Evolutionary conservation across 2,113 vertebrate species (phyloP), one percentile per base, ranked within the genome.

Genomic region (Colistium nudipinnis): DNA sequence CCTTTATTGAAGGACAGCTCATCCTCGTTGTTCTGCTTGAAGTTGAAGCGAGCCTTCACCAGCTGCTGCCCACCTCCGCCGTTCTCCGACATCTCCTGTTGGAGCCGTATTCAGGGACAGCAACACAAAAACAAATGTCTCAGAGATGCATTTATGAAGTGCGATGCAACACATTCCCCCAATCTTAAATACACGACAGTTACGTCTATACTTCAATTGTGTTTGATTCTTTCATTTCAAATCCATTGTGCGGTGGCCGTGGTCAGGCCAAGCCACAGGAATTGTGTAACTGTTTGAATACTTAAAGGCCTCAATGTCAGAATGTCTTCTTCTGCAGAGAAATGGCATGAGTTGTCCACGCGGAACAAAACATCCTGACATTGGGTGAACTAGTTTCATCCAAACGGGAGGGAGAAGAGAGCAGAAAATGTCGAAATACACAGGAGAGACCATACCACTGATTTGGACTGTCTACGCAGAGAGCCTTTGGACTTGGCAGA

Each of bases 11-110:
- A 97, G 0, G 97, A 98, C 67, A 99, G 92, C 78, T 99, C 98
- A 51, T 99, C 98, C 86, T 99, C 97, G n/a, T 99, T 99, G 81
- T 94, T 98, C 91, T 98, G 96, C 84, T 97, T 98, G 90, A 99
- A 99, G 91, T 96, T 96, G 91, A 98, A 99, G 90, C 95, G 94
- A 12, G 97, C 98, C 88, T 97, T 98, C 82, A 99, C 98, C 89
- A 98, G 89, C 91, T 93, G 82, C 84, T 95, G 96, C 57, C 91
- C 95, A 70, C 87, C 94, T 47, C 92, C 92, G 52, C 95, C 96
- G 90, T 97, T 99, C 91, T 99, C 97, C 0, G 94, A 94, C 98
- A 99, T 99, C 78, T 98, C 97, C 97, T 99, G 88, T 45, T 24
- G 5, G 31, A 63, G 13, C 25, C 35, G 11, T 22, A 4, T 4